Percentiles rank a stretch among this genome's conserved stretches.
These are phyloP conservation scores for Drosophila kambysellisi DNA, from an alignment of 2,888 invertebrate genomes.

Conservation along the genomic window DNA sequence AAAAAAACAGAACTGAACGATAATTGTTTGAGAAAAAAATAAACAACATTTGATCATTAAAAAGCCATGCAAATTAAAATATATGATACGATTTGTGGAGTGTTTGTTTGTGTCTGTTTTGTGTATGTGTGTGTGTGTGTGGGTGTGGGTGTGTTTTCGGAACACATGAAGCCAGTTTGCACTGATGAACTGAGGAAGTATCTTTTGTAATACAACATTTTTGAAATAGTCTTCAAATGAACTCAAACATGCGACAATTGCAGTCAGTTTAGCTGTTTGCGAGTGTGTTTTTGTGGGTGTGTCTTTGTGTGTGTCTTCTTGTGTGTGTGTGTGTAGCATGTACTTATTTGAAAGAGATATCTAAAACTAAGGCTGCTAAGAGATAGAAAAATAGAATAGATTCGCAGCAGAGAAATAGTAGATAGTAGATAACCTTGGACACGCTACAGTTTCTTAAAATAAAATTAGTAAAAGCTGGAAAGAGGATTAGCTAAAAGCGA, in stretches of 20 bases:
- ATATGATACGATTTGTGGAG: slow-evolving; percentile 32
- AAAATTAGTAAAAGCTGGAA: slow-evolving; percentile 56
- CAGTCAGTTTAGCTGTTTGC: slow-evolving; percentile 4
- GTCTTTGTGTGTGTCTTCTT: background rate
- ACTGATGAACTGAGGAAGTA: slow-evolving; percentile 14
- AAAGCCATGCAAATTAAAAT: slow-evolving; percentile 75
- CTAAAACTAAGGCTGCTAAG: slow-evolving; percentile 43
- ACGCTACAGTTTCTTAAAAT: slow-evolving; percentile 38
- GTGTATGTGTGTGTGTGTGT: slow-evolving; percentile 4
- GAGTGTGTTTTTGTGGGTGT: slow-evolving; percentile 1
- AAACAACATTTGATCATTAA: slow-evolving; percentile 62
- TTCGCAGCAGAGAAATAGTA: slow-evolving; percentile 31
- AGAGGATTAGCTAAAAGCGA: slow-evolving; percentile 51
- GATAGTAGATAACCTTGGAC: slow-evolving; percentile 9
- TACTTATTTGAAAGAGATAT: slow-evolving; percentile 13
- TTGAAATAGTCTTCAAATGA: background rate
- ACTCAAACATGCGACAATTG: slow-evolving; percentile 21
- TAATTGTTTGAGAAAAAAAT: slow-evolving; percentile 14
- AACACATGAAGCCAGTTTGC: slow-evolving; percentile 27
- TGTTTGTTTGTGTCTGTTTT: slow-evolving; percentile 15
- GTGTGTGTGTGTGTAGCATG: slow-evolving; percentile 7
- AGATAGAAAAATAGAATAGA: slow-evolving; percentile 20
- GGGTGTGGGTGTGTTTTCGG: background rate
- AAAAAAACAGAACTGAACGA: slow-evolving; percentile 30
- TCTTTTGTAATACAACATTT: slow-evolving; percentile 8